Percentiles rank a stretch among this genome's conserved stretches.
Conservation (phyloP, 2,888 invertebrate species). For the Megaustenia siamemsis region DNA sequence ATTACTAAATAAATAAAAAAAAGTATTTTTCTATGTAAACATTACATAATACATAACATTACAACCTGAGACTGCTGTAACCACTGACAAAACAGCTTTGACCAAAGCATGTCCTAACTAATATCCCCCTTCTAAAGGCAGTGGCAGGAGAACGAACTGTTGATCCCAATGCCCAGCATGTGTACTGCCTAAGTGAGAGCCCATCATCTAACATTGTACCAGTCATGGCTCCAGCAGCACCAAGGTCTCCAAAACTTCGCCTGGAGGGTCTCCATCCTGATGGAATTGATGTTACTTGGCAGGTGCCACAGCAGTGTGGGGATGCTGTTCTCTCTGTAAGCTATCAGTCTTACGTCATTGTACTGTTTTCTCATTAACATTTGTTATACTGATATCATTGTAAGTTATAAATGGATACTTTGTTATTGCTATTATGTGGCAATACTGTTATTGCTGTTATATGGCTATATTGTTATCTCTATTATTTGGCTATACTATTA, state of each 20-base stretch:
- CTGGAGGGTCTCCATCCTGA: slow-evolving; percentile 78
- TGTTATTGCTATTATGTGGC: no score
- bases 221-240: slow-evolving; percentile 78
- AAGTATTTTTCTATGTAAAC: neutral
- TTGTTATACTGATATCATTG: neutral
- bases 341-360: slow-evolving; percentile 46
- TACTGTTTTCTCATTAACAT: neutral
- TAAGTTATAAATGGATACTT: no score
- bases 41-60: neutral
- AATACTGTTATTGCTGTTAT: no score
- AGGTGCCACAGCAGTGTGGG: slow-evolving; percentile 78
- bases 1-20: neutral
- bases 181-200: slow-evolving; percentile 78
- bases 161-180: slow-evolving; percentile 71
- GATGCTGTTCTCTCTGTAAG: slow-evolving; percentile 79
- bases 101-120: neutral
- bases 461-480: no score
- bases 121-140: slow-evolving; percentile 60
- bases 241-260: slow-evolving; percentile 77
- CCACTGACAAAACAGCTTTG: neutral
- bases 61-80: neutral
- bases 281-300: slow-evolving; percentile 80
- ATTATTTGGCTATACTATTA: no score
- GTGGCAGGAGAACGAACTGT: slow-evolving; percentile 72
- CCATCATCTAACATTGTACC: slow-evolving; percentile 75